Evolutionary conservation across 2,888 invertebrate species (phyloP).

Genomic region (Metallyticus violacea): DNA sequence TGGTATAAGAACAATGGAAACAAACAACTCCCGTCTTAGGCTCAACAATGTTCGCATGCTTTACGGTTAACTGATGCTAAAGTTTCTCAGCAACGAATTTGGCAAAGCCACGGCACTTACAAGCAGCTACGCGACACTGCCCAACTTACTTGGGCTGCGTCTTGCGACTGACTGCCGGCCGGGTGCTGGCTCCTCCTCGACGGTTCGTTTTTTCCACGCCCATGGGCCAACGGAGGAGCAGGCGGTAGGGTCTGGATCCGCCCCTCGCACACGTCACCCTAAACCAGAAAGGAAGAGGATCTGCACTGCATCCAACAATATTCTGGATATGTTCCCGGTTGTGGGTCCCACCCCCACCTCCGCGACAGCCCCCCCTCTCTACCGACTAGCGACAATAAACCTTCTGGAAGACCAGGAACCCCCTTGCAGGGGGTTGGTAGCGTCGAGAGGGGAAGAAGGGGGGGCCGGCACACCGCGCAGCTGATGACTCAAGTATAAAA

Average conservation of each 20-base stretch:
- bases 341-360: no score
- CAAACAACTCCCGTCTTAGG: no score
- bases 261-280: background rate
- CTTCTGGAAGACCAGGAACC: background rate
- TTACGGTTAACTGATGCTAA: no score
- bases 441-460: no score
- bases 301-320: no score
- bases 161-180: background rate
- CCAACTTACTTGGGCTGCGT: background rate
- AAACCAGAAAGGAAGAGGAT: background rate
- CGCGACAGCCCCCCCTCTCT: background rate
- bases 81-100: no score
- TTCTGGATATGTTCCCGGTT: no score
- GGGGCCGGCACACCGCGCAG: constrained; percentile 34
- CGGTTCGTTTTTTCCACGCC: background rate
- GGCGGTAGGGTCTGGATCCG: background rate
- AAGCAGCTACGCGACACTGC: background rate
- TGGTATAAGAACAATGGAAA: no score
- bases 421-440: background rate
- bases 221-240: background rate
- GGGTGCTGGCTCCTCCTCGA: background rate
- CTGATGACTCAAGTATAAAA: constrained; percentile 49
- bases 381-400: no score
- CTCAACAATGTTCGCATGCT: no score
- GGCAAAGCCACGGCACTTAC: background rate